Percentiles rank a stretch among this genome's conserved stretches.
Evolutionary conservation across 2,113 vertebrate genomes (phyloP).

Genomic region (cattle (Bos taurus)): DNA sequence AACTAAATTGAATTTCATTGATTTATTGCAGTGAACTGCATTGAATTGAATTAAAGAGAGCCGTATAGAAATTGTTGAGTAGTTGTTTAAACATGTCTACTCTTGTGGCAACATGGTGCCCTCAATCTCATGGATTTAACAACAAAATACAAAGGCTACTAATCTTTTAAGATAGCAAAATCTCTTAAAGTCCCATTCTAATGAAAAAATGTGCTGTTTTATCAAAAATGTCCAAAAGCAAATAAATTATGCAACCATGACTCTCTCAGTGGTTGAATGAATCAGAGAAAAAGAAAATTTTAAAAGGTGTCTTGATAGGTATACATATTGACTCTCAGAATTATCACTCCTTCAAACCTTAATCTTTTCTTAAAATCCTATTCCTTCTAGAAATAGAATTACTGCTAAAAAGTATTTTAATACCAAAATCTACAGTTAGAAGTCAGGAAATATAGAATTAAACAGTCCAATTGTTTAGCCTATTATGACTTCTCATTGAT

Average conservation of each 20-base stretch:
- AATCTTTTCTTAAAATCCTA: background rate
- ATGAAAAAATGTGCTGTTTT: background rate
- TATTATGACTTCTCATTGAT: background rate
- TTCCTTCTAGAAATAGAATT: background rate
- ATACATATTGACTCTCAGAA: background rate
- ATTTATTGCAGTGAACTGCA: slow-evolving; percentile 46
- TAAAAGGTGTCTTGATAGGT: background rate
- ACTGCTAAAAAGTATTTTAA: slow-evolving; percentile 12
- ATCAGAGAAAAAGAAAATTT: background rate
- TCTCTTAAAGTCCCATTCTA: background rate
- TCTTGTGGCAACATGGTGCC: background rate
- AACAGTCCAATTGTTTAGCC: background rate
- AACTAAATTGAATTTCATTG: slow-evolving; percentile 43
- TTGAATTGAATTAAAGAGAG: slow-evolving; percentile 45
- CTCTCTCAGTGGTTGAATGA: background rate
- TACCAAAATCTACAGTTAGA: background rate
- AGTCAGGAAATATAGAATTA: slow-evolving; percentile 19
- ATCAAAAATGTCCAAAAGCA: background rate
- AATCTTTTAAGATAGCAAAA: background rate
- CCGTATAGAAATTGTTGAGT: background rate
- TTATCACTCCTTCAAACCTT: background rate
- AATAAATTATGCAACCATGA: background rate
- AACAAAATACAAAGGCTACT: background rate
- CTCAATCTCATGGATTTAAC: background rate
- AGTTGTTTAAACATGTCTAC: slow-evolving; percentile 38